These are phyloP conservation scores for Drosophila miranda DNA, from an alignment of 1,140 invertebrate species.

Conservation along the genomic window DNA sequence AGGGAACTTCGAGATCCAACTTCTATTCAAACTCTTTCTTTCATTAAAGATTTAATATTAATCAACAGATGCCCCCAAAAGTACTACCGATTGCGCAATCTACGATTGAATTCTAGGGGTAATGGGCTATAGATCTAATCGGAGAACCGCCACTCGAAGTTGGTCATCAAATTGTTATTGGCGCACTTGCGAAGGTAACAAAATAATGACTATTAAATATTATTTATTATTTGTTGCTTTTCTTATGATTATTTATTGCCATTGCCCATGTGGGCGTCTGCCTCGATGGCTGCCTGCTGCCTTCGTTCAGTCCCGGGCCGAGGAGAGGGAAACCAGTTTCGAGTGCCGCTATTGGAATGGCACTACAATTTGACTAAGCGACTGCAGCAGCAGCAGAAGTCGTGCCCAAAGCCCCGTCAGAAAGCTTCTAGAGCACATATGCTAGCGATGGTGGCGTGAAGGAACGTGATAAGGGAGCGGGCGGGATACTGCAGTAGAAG, in stretches of 20 bases:
- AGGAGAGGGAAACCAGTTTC: slow-evolving; percentile 60
- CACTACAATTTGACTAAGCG: slow-evolving; percentile 59
- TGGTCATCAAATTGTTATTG: slow-evolving; percentile 45
- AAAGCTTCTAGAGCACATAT: slow-evolving; percentile 43
- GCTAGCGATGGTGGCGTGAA: neutral
- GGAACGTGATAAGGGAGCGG: too few relatives aligned
- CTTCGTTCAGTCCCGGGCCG: neutral
- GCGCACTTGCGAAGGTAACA: slow-evolving; percentile 38
- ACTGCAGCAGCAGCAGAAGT: slow-evolving; percentile 27
- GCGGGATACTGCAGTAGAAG: too few relatives aligned
- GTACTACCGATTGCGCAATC: slow-evolving; percentile 26
- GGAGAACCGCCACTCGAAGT: slow-evolving; percentile 31
- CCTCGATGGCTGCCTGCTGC: slow-evolving; percentile 31
- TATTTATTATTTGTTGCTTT: slow-evolving; percentile 44
- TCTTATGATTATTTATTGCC: slow-evolving; percentile 21
- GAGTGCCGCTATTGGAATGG: slow-evolving; percentile 49
- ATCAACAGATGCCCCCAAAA: too few relatives aligned
- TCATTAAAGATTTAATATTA: too few relatives aligned
- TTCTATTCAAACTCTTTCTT: too few relatives aligned
- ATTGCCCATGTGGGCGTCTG: slow-evolving; percentile 55
- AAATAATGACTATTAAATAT: slow-evolving; percentile 54
- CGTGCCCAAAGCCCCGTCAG: slow-evolving; percentile 3
- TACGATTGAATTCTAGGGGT: neutral
- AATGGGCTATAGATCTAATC: neutral
- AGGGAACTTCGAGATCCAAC: too few relatives aligned